Percentiles rank a stretch among this genome's conserved stretches.
Conservation (phyloP, 1,140 invertebrate species). For the Zeugodacus cucurbitae region DNA sequence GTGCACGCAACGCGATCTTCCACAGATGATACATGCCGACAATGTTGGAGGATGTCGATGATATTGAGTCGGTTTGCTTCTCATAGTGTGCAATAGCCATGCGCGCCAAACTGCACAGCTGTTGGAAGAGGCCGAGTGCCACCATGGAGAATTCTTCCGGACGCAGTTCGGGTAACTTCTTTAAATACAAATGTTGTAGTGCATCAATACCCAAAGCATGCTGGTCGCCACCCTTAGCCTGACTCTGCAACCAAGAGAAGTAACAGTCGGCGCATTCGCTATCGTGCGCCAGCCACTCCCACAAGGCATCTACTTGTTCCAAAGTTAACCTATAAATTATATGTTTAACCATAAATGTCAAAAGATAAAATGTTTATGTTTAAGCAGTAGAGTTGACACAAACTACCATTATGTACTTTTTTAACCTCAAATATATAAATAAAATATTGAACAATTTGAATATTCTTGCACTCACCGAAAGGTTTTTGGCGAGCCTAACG, state of each 20-base stretch:
- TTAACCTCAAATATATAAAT: background rate
- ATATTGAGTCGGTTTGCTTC: conserved; percentile 64
- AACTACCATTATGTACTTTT: conserved; percentile 46
- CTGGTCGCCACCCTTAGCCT: conserved; percentile 89
- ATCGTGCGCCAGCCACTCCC: conserved; percentile 89
- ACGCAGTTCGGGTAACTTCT: conserved; percentile 87
- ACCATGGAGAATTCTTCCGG: conserved; percentile 93
- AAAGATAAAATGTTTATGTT: too few relatives aligned
- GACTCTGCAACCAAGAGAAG: conserved; percentile 90
- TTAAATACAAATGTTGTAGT: conserved; percentile 86
- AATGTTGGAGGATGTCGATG: conserved; percentile 70
- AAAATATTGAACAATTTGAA: too few relatives aligned
- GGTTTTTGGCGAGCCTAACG: conserved; percentile 85
- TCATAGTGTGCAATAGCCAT: conserved; percentile 72
- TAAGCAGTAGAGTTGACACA: background rate
- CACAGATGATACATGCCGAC: conserved; percentile 93
- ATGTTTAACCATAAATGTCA: background rate
- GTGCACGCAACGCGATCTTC: conserved; percentile 89
- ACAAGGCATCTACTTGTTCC: conserved; percentile 89
- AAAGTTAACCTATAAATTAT: conserved; percentile 76
- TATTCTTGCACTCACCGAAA: conserved; percentile 72
- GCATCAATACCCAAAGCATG: conserved; percentile 89
- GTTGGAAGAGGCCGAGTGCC: conserved; percentile 89
- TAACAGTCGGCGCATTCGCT: conserved; percentile 88
- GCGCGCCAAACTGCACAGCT: conserved; percentile 85